Conservation (phyloP, 2,797 vertebrate species). For the Remorina albescens region DNA sequence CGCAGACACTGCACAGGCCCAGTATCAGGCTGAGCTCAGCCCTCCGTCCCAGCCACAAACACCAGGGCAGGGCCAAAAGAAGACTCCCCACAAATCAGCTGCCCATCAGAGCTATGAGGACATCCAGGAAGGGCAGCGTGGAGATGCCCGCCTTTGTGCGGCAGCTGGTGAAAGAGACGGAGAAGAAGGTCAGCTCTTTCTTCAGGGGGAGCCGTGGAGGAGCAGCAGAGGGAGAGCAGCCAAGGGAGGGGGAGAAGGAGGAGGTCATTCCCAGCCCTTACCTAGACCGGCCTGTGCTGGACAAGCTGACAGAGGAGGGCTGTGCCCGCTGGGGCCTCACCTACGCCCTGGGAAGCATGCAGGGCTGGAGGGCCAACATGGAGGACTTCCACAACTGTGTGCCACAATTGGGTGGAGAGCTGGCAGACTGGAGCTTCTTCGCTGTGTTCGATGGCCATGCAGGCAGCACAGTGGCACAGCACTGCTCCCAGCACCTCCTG, state of each 20-base stretch:
- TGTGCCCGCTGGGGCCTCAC: slow-evolving; percentile 77
- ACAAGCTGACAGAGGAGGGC: slow-evolving; percentile 84
- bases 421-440: slow-evolving; percentile 87
- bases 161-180: slow-evolving; percentile 87
- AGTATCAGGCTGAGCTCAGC: slow-evolving; percentile 59
- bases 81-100: slow-evolving; percentile 45
- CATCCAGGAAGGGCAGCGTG: slow-evolving; percentile 81
- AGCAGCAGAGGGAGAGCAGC: slow-evolving; percentile 73
- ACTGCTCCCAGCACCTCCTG: slow-evolving; percentile 86
- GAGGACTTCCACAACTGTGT: slow-evolving; percentile 89
- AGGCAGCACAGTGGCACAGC: slow-evolving; percentile 83
- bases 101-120: slow-evolving; percentile 76
- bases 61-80: slow-evolving; percentile 37
- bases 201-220: slow-evolving; percentile 83
- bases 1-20: slow-evolving; percentile 69
- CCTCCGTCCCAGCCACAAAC: slow-evolving; percentile 43
- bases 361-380: slow-evolving; percentile 89
- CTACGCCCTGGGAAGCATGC: slow-evolving; percentile 87
- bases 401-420: slow-evolving; percentile 81
- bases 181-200: slow-evolving; percentile 87
- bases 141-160: slow-evolving; percentile 87
- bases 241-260: slow-evolving; percentile 70
- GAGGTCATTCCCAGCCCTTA: slow-evolving; percentile 82
- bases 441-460: slow-evolving; percentile 88
- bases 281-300: slow-evolving; percentile 82